Percentiles rank a stretch among this genome's conserved stretches.
These are phyloP conservation scores for Spermophilus dauricus DNA, from an alignment of 2,113 vertebrate species.

Conservation along the genomic window DNA sequence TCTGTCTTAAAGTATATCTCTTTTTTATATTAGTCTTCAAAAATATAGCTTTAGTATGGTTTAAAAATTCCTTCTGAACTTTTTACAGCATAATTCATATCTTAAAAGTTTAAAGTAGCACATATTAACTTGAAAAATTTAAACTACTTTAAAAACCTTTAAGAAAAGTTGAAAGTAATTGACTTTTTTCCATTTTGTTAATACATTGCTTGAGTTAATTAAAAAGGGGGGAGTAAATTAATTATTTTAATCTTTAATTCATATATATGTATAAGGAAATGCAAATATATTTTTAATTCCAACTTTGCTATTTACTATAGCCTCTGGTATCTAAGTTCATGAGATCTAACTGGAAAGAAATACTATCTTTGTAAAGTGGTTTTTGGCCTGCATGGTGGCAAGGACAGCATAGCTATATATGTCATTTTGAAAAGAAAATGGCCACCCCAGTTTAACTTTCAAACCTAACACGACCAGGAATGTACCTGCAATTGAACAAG, in stretches of 20 bases:
- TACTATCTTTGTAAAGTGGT: not conserved
- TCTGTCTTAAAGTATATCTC: not conserved
- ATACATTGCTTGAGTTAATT: not conserved
- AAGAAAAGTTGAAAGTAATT: not conserved
- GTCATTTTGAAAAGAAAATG: not conserved
- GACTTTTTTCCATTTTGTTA: not conserved
- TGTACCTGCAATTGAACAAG: not conserved
- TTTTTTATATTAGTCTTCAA: not conserved
- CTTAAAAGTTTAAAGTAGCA: not conserved
- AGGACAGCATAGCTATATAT: not conserved
- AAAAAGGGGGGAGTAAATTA: not conserved
- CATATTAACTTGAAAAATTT: too few species aligned
- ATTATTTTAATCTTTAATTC: slow-evolving; percentile 14
- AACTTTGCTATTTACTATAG: not conserved
- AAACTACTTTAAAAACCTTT: too few species aligned
- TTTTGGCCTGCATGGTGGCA: not conserved
- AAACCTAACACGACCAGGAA: not conserved
- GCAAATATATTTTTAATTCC: not conserved
- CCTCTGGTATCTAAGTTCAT: not conserved
- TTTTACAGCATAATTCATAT: not conserved
- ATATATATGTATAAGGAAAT: not conserved
- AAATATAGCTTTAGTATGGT: not conserved
- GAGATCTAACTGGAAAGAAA: not conserved
- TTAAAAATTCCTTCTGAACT: not conserved
- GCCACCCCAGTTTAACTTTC: not conserved